Evolutionary conservation across 2,888 invertebrate genomes (phyloP).

Genomic region (Griposia aprilina): DNA sequence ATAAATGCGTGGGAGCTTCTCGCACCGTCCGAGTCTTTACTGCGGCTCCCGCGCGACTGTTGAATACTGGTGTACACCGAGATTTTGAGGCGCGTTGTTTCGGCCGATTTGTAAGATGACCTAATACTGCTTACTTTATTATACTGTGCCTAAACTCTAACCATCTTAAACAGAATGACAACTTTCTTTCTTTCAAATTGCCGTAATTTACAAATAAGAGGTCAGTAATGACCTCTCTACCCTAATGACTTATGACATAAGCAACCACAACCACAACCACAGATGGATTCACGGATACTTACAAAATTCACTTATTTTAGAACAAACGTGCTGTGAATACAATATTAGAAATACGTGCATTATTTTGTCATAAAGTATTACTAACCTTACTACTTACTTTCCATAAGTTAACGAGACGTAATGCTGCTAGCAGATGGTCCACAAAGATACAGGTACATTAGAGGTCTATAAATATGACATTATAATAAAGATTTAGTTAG

Average conservation of each 20-base stretch:
- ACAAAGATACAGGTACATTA: conserved; percentile 52
- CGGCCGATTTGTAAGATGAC: too few species aligned
- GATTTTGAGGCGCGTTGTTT: too few species aligned
- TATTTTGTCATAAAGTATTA: conserved; percentile 37
- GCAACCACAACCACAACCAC: too few species aligned
- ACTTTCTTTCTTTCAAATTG: neutral
- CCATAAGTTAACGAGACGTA: conserved; percentile 49
- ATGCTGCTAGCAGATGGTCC: conserved; percentile 50
- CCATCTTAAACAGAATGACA: neutral
- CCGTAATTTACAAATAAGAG: neutral
- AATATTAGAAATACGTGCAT: conserved; percentile 23
- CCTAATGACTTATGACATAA: neutral
- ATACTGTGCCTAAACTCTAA: too few species aligned
- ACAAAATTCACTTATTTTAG: conserved; percentile 22
- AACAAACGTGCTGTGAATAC: conserved; percentile 47
- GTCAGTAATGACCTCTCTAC: neutral
- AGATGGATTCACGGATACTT: conserved; percentile 17
- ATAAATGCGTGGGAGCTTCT: too few species aligned
- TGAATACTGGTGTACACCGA: too few species aligned
- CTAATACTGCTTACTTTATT: too few species aligned
- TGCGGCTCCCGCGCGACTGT: too few species aligned
- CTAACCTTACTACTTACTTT: conserved; percentile 47
- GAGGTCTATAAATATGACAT: conserved; percentile 21
- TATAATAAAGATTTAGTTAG: conserved; percentile 31
- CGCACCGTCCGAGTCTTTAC: too few species aligned